phyloP scores from a whole-genome alignment of 2,113 vertebrate species.

The Macquaria ambigua region DNA sequence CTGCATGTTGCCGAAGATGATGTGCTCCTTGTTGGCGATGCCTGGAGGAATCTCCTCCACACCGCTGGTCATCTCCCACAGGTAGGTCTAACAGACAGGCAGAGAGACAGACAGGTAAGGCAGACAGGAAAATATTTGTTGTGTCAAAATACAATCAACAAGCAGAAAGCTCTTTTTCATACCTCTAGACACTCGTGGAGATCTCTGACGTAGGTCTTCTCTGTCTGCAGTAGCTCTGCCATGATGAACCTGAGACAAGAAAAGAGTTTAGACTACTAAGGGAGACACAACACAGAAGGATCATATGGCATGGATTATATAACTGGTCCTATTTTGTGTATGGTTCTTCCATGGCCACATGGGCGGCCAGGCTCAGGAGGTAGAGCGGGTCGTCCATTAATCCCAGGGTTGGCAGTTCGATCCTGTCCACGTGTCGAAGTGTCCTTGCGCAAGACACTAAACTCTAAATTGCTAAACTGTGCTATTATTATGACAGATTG shows the following conservation, averaged over 20 bases:
- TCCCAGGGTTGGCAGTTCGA: too few species aligned
- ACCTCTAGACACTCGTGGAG: constrained; percentile 98
- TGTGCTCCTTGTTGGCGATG: constrained; percentile 94
- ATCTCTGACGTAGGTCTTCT: constrained; percentile 97
- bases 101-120: background rate
- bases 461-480: too few species aligned
- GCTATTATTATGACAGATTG: background rate
- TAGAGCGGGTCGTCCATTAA: too few species aligned
- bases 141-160: background rate
- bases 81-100: constrained; percentile 89
- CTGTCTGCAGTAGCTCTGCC: constrained; percentile 97
- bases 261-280: background rate
- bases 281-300: background rate
- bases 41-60: constrained; percentile 95
- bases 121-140: background rate
- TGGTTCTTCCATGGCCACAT: background rate
- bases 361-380: too few species aligned
- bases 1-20: constrained; percentile 99
- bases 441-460: too few species aligned
- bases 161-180: background rate
- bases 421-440: too few species aligned
- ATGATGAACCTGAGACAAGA: constrained; percentile 92
- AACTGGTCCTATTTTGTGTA: background rate
- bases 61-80: constrained; percentile 97
- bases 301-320: background rate